phyloP scores from a whole-genome alignment of 2,888 invertebrate genomes.

The Aromia moschata region DNA sequence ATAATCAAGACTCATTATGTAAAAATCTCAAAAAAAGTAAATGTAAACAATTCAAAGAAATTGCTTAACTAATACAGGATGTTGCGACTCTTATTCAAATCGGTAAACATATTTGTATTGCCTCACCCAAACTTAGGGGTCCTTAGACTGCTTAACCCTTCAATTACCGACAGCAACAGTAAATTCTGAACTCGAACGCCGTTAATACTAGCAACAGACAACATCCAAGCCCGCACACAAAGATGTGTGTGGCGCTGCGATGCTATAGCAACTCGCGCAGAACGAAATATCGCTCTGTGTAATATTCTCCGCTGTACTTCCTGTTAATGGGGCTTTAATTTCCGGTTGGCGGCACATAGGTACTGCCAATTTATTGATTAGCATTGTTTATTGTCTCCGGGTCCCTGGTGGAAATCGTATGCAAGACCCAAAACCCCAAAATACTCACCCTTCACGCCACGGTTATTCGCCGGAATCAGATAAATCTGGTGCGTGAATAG shows the following conservation, averaged over 20 bases:
- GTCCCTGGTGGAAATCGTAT: slow-evolving; percentile 8
- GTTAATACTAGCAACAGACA: slow-evolving; percentile 4
- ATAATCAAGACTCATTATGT: no score
- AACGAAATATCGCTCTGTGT: slow-evolving; percentile 7
- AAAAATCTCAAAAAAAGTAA: no score
- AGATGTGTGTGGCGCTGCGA: slow-evolving; percentile 3
- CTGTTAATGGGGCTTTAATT: slow-evolving; percentile 49
- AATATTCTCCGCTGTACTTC: slow-evolving; percentile 38
- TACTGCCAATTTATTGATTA: slow-evolving; percentile 45
- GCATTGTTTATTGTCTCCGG: slow-evolving; percentile 35
- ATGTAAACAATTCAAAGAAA: no score
- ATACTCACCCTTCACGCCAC: background rate
- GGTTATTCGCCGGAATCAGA: no score
- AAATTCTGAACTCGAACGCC: background rate
- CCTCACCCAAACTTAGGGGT: no score
- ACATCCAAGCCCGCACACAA: background rate
- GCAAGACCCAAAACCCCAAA: background rate
- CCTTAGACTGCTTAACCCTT: background rate
- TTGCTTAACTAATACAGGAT: no score
- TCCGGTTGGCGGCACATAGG: slow-evolving; percentile 44
- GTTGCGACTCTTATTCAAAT: no score
- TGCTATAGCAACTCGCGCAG: no score
- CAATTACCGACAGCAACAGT: background rate
- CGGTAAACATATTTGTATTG: no score
- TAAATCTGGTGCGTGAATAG: no score